These are phyloP conservation scores for Myrmophylax atrothorax DNA, from an alignment of 2,113 vertebrate genomes.

Conservation along the genomic window DNA sequence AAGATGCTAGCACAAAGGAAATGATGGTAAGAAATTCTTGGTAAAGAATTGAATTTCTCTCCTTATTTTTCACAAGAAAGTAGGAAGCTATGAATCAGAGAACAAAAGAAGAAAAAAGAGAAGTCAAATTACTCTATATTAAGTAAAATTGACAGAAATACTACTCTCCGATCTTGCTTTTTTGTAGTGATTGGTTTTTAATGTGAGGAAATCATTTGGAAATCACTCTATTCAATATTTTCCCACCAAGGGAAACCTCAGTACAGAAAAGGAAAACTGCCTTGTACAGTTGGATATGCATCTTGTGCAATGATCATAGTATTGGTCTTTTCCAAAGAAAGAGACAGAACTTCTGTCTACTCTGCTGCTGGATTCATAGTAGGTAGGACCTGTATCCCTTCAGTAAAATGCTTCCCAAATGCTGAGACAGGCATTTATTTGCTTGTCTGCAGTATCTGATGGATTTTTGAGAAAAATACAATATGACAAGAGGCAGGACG, in stretches of 20 bases:
- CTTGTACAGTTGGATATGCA: not conserved
- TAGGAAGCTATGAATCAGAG: not conserved
- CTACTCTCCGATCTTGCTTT: not conserved
- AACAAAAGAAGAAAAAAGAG: not conserved
- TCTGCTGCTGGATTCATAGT: not conserved
- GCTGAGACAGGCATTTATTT: not conserved
- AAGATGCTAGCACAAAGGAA: not conserved
- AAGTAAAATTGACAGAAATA: not conserved
- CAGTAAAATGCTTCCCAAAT: not conserved
- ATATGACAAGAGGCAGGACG: not conserved
- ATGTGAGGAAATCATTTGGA: not conserved
- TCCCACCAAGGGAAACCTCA: not conserved
- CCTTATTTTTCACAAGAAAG: not conserved
- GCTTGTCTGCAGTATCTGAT: not conserved
- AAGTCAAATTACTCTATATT: not conserved
- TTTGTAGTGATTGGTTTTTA: not conserved
- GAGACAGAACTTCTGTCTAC: not conserved
- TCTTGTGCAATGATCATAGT: not conserved
- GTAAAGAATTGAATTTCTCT: not conserved
- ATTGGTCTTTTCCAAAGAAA: not conserved
- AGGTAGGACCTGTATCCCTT: not conserved
- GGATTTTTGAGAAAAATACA: not conserved
- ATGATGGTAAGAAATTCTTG: not conserved
- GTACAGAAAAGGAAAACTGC: not conserved
- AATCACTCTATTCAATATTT: not conserved